Conservation (phyloP, 2,113 vertebrate species). For the Albula glossodonta region DNA sequence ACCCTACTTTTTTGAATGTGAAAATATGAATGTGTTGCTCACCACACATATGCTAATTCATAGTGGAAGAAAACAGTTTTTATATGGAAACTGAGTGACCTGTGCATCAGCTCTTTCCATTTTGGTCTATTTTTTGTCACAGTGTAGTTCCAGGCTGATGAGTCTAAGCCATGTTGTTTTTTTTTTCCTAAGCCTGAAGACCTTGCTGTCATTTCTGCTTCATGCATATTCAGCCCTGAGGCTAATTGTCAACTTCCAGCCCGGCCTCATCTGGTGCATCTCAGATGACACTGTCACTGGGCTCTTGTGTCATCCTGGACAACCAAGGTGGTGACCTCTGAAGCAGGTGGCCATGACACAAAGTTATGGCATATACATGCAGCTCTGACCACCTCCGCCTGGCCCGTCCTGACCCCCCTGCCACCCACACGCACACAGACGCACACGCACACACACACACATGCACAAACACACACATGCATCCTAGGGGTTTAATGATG, state of each 20-base stretch:
- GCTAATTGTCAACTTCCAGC: conserved; percentile 25
- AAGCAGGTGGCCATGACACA: conserved; percentile 34
- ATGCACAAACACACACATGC: not conserved
- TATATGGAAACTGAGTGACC: too few relatives aligned
- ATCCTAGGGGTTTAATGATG: not conserved
- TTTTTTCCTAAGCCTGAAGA: not conserved
- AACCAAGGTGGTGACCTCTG: conserved; percentile 23
- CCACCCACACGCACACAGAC: not conserved
- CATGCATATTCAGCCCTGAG: conserved; percentile 22
- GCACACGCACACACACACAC: too few relatives aligned
- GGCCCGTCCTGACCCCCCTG: not conserved
- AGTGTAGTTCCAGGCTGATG: not conserved
- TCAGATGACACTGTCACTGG: conserved; percentile 19
- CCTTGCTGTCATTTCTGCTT: conserved; percentile 8
- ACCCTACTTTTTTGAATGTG: conserved; percentile 10
- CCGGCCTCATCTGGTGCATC: conserved; percentile 5
- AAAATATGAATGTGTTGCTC: conserved; percentile 18
- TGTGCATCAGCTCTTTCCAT: too few relatives aligned
- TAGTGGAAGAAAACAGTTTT: too few relatives aligned
- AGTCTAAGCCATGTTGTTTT: not conserved
- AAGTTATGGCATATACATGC: not conserved
- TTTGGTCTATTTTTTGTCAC: not conserved
- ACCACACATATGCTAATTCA: conserved; percentile 4
- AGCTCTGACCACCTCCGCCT: not conserved
- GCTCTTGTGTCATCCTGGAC: not conserved